phyloP scores from a whole-genome alignment of 2,888 invertebrate species.

The Plebejus anna region DNA sequence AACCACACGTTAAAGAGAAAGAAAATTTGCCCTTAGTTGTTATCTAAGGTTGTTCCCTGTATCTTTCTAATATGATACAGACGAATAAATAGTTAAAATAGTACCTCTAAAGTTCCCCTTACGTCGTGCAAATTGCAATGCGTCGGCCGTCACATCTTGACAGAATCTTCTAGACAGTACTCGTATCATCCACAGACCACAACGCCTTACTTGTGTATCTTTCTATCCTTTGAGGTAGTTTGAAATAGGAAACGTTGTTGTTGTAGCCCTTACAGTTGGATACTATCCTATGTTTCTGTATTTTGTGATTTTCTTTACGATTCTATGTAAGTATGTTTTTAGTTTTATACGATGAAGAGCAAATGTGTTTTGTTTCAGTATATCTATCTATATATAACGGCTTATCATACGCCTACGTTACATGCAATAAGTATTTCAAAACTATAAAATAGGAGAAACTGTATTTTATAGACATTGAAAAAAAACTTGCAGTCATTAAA shows the following conservation, averaged over 20 bases:
- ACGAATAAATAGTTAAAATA: neutral
- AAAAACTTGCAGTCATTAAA: too few relatives aligned
- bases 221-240: constrained; percentile 72
- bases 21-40: neutral
- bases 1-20: too few relatives aligned
- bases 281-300: constrained; percentile 42
- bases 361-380: neutral
- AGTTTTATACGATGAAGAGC: neutral
- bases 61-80: neutral
- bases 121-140: constrained; percentile 29
- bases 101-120: constrained; percentile 32
- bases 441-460: neutral
- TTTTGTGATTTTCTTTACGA: constrained; percentile 46
- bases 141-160: constrained; percentile 39
- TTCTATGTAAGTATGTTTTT: constrained; percentile 36
- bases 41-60: neutral
- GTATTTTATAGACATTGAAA: neutral
- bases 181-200: constrained; percentile 71
- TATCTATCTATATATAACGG: too few relatives aligned
- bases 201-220: constrained; percentile 79
- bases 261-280: constrained; percentile 55
- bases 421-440: neutral
- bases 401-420: neutral
- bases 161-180: constrained; percentile 57
- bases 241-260: constrained; percentile 63